These are phyloP conservation scores for Bubo bubo DNA, from an alignment of 2,113 vertebrate genomes.

Conservation along the genomic window DNA sequence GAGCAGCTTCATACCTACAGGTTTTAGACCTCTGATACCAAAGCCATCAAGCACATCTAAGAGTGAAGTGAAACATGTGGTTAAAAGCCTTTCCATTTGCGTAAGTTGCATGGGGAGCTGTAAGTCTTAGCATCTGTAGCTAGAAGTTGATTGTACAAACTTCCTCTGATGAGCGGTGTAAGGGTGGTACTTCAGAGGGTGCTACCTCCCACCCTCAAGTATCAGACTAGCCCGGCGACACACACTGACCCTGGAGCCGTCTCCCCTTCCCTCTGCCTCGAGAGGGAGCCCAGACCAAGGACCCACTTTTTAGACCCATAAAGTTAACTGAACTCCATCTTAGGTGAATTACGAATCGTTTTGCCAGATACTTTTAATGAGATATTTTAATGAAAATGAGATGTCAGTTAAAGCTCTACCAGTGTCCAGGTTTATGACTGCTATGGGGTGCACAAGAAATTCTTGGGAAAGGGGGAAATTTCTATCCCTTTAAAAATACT, in stretches of 20 bases:
- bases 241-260: not conserved
- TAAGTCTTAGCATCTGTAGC: not conserved
- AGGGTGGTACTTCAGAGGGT: not conserved
- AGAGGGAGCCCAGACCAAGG: not conserved
- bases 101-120: fast-evolving
- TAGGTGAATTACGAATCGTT: not conserved
- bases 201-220: not conserved
- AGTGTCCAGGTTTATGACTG: not conserved
- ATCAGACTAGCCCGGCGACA: not conserved
- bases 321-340: not conserved
- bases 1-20: not conserved
- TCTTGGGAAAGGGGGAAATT: not conserved
- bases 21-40: not conserved
- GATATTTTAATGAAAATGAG: not conserved
- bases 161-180: fast-evolving
- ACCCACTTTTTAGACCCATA: not conserved
- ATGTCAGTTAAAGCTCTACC: not conserved
- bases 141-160: not conserved
- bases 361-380: not conserved
- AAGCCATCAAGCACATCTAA: not conserved
- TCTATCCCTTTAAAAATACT: not conserved
- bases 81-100: not conserved
- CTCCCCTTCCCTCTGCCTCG: not conserved
- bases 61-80: not conserved
- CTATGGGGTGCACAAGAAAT: not conserved